Base-by-base conservation (phyloP, 2,888 invertebrate species). In the Phyllotreta cruciferae region DNA sequence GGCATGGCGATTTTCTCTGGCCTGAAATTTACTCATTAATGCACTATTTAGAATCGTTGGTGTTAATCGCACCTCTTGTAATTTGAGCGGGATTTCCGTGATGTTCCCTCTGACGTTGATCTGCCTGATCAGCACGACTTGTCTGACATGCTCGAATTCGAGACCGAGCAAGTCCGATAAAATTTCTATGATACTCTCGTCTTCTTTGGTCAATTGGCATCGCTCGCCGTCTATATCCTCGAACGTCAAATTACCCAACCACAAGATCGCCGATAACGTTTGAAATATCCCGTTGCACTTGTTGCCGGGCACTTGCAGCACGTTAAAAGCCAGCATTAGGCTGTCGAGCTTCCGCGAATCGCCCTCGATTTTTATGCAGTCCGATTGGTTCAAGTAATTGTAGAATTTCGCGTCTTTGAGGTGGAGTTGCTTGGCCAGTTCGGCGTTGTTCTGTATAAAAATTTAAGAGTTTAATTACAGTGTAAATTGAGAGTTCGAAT, bases 51-150 rank as follows among this genome's bases (percentile, higher is more conserved):
- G 24, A 24, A 24, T 24, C 24, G 24, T 24, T 24, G 1, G 4
- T 24, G 4, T 4, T 24, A 35, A n/a, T 52, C 70, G 75, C 78
- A 91, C 92, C 85, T 95, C 94, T 77, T 91, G 92, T 58, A 94
- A 82, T 76, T 94, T 90, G 47, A 95, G 82, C 3, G 95, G 95
- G 73, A 96, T 96, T 79, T 95, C 94, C 0, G 95, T 96, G 66
- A 95, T 93, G 78, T 94, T 95, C 2, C 96, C 95, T 6, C 95
- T 86, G 14, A 96, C 95, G 77, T 95, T 95, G 77, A 96, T 96
- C 80, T 78, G 78, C 53, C 74, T 85, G 61, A 88, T 81, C 34
- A 94, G 80, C 34, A 92, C 85, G 14, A 94, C 92, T 74, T 93
- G 88, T 57, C 86, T 86, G 8, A 95, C 85, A 71, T 90, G 90